Base-by-base conservation (phyloP, 2,113 vertebrate species). In the Thunnus thynnus region DNA sequence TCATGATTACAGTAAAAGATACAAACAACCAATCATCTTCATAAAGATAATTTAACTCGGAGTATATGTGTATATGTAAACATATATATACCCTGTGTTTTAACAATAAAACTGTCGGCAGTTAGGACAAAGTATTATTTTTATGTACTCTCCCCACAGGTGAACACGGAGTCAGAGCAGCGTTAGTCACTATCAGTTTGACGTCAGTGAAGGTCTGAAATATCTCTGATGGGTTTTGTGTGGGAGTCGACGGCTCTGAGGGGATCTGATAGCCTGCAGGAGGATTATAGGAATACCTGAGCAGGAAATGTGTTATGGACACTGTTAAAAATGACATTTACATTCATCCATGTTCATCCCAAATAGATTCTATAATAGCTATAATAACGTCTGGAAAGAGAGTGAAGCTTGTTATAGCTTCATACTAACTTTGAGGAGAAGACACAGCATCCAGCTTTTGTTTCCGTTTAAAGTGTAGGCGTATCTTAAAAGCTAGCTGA, bases 181-280 rank as follows among this genome's bases (percentile, higher is more conserved):
- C 0, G 65, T 85, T 85, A 85, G 82, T 85, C 82, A 88, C 64
- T 36, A 65, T 20, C 62, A 16, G 46, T 61, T 68, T 87, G 86
- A 91, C 82, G 80, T 88, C 84, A 87, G 78, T 7, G 51, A 8
- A 66, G 60, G 60, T 73, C 65, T 62, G 63, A 89, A 91, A 85
- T 83, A 83, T 83, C 87, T 78, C 62, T 50, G 82, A 76, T 66
- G 58, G n/a, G 32, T 36, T 80, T 50, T 10, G 54, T 78, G 86
- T 80, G 60, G 84, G 90, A 22, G 76, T 72, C 6, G 6, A 25
- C 51, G 30, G 76, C 71, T 58, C 36, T 55, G 63, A 78, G 56
- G 44, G 66, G 67, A 71, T 54, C 60, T 57, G 72, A 87, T 63
- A 30, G 65, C 68, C 83, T 74, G 76, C 56, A 13, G 76, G 52